phyloP scores from a whole-genome alignment of 2,888 invertebrate genomes.

The Digitonthophagus gazella region DNA sequence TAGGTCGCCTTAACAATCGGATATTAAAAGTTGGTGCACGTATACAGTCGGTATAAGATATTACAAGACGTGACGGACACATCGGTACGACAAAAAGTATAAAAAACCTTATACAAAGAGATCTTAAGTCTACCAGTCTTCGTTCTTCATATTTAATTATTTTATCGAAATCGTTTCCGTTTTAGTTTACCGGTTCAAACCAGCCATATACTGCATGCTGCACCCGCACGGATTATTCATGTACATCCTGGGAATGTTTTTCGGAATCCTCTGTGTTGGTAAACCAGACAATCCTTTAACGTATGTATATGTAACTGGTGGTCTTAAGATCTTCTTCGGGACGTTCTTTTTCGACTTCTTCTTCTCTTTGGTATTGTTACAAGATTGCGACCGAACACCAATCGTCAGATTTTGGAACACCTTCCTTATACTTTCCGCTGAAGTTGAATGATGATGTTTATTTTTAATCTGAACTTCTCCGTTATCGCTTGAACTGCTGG shows the following conservation, averaged over 20 bases:
- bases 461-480: constrained; percentile 56
- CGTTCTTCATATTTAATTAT: constrained; percentile 16
- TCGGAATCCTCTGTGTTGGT: constrained; percentile 77
- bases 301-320: constrained; percentile 78
- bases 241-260: constrained; percentile 46
- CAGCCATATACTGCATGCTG: constrained; percentile 44
- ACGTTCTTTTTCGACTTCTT: constrained; percentile 56
- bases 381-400: constrained; percentile 61
- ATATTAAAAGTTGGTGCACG: background rate
- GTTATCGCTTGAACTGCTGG: constrained; percentile 62
- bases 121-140: constrained; percentile 24
- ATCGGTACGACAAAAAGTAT: constrained; percentile 14
- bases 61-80: background rate
- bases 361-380: constrained; percentile 52
- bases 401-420: constrained; percentile 69
- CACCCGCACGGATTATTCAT: constrained; percentile 44
- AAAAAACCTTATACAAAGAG: constrained; percentile 9
- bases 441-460: constrained; percentile 49
- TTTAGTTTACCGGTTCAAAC: constrained; percentile 42
- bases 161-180: background rate
- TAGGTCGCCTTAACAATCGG: background rate
- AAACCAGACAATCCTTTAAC: constrained; percentile 77
- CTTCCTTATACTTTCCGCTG: constrained; percentile 65
- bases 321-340: constrained; percentile 73
- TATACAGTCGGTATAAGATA: background rate